phyloP scores from a whole-genome alignment of 2,113 vertebrate species.

The Pogonocichla stellata region DNA sequence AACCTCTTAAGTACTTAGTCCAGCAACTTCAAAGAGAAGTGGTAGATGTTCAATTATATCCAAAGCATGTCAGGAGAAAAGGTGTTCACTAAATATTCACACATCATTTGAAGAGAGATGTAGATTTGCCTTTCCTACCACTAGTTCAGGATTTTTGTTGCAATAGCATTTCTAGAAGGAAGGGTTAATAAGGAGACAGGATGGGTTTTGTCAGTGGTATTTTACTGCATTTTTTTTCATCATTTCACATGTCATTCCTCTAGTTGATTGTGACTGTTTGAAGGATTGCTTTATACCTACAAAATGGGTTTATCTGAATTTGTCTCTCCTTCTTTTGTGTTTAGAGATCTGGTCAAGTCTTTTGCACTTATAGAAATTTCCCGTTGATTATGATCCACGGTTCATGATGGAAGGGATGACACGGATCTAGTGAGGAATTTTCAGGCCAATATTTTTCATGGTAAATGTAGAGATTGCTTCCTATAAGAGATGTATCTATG shows the following conservation, averaged over 20 bases:
- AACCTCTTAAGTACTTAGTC: background rate
- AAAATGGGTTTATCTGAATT: background rate
- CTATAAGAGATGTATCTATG: rapidly evolving
- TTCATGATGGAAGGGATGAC: background rate
- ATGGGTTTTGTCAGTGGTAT: background rate
- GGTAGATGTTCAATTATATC: background rate
- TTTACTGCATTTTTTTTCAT: background rate
- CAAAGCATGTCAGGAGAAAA: background rate
- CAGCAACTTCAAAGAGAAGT: background rate
- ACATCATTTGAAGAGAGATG: background rate
- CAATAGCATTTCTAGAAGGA: background rate
- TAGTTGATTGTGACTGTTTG: background rate
- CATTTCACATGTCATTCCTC: background rate
- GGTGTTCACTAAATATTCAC: background rate
- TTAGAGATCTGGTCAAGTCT: background rate
- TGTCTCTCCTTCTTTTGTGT: background rate
- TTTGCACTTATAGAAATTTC: background rate
- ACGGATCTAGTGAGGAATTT: background rate
- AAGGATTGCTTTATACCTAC: background rate
- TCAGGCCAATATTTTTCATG: background rate
- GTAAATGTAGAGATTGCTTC: background rate
- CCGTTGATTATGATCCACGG: background rate
- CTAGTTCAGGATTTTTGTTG: background rate
- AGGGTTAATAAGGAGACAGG: background rate
- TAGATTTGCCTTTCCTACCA: background rate